These are phyloP conservation scores for Prorops nasuta DNA, from an alignment of 1,140 invertebrate genomes.

Conservation along the genomic window DNA sequence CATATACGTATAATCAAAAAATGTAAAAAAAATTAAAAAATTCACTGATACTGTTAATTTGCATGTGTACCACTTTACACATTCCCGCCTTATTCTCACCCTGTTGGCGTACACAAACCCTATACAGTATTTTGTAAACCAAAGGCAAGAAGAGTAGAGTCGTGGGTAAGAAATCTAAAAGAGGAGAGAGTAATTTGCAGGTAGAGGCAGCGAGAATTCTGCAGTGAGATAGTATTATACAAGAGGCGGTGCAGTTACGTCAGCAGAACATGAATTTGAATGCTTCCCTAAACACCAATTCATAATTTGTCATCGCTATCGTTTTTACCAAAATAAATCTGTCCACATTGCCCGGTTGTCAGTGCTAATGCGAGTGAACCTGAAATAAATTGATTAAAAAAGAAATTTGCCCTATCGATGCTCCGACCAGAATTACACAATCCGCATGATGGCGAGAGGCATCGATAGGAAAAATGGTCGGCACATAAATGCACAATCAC, in stretches of 20 bases:
- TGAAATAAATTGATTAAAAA: slow-evolving; percentile 43
- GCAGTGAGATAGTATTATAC: slow-evolving; percentile 37
- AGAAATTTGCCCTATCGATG: background rate
- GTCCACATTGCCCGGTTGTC: slow-evolving; percentile 13
- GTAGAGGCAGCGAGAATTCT: slow-evolving; percentile 37
- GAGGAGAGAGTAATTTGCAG: slow-evolving; percentile 22
- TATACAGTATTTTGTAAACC: too few species aligned
- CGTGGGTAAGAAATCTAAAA: slow-evolving; percentile 12
- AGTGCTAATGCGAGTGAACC: slow-evolving; percentile 34
- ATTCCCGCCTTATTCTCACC: too few species aligned
- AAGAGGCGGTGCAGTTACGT: slow-evolving; percentile 39
- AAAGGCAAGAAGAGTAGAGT: background rate
- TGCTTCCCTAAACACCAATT: slow-evolving; percentile 43
- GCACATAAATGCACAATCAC: background rate
- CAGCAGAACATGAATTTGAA: slow-evolving; percentile 38
- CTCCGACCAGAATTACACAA: too few species aligned
- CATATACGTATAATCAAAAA: too few species aligned
- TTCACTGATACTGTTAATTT: too few species aligned
- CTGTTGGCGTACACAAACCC: too few species aligned
- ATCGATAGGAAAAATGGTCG: too few species aligned
- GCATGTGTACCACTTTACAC: too few species aligned
- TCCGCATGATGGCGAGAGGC: background rate
- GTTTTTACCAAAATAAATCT: too few species aligned
- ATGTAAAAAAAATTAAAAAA: too few species aligned
- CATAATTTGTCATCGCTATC: slow-evolving; percentile 17